phyloP scores from a whole-genome alignment of 2,888 invertebrate species.

The Carpatolechia fugitivella region DNA sequence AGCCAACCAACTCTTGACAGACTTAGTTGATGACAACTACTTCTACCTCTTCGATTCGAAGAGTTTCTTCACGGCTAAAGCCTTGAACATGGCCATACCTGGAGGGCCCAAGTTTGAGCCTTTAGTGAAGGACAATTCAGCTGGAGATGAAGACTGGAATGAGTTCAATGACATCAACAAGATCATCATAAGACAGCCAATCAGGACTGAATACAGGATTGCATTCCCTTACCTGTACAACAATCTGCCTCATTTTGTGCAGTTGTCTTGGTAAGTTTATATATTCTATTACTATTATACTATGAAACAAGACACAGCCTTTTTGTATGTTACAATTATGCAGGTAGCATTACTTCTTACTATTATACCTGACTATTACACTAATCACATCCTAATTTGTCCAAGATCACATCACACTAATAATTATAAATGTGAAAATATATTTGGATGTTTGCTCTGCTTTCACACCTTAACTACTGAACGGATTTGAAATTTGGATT shows the following conservation, averaged over 20 bases:
- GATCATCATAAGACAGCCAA: slow-evolving; percentile 99
- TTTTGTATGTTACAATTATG: no score
- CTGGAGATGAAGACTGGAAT: slow-evolving; percentile 99
- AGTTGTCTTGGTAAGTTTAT: slow-evolving; percentile 95
- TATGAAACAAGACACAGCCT: no score
- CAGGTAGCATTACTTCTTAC: no score
- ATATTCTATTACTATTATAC: no score
- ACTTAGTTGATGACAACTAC: slow-evolving; percentile 98
- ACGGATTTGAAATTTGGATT: no score
- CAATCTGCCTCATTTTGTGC: slow-evolving; percentile 98
- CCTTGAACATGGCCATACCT: slow-evolving; percentile 99
- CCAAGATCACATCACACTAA: no score
- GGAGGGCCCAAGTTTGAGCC: slow-evolving; percentile 99
- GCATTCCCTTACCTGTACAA: slow-evolving; percentile 99
- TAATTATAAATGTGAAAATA: no score
- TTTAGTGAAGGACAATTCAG: slow-evolving; percentile 97
- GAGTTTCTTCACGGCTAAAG: slow-evolving; percentile 99
- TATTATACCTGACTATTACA: no score
- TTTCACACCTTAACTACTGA: no score
- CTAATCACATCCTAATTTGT: no score
- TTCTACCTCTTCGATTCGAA: slow-evolving; percentile 99
- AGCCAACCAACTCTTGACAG: slow-evolving; percentile 98
- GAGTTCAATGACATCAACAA: slow-evolving; percentile 99
- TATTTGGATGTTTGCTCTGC: no score
- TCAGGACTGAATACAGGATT: slow-evolving; percentile 99